Conservation (phyloP, 1,140 invertebrate genomes). For the Pentalonia nigronervosa region DNA sequence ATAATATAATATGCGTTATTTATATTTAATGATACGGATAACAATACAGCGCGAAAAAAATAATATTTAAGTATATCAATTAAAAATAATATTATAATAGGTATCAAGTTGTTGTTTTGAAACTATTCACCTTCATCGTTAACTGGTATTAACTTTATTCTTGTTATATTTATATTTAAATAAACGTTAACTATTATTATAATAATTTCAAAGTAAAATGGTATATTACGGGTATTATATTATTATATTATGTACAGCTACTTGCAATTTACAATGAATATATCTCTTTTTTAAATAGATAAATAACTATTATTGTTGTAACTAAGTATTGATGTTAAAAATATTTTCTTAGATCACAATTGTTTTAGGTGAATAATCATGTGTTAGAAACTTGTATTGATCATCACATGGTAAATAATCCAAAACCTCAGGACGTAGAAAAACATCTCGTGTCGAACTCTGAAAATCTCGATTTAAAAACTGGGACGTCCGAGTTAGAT, state of each 20-base stretch:
- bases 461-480: neutral
- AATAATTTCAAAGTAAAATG: neutral
- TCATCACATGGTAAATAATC: neutral
- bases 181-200: neutral
- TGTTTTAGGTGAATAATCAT: constrained; percentile 2
- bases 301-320: neutral
- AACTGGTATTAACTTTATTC: neutral
- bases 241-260: neutral
- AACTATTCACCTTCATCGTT: neutral
- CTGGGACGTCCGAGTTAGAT: neutral
- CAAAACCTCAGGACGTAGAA: neutral
- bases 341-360: neutral
- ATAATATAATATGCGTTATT: neutral
- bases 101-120: neutral
- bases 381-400: neutral
- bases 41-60: neutral
- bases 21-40: neutral
- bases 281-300: neutral
- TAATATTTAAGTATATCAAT: neutral
- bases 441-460: neutral
- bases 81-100: neutral
- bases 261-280: neutral
- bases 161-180: neutral
- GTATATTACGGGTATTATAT: neutral
- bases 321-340: neutral